These are phyloP conservation scores for Myiozetetes cayanensis DNA, from an alignment of 2,113 vertebrate genomes.

Conservation along the genomic window DNA sequence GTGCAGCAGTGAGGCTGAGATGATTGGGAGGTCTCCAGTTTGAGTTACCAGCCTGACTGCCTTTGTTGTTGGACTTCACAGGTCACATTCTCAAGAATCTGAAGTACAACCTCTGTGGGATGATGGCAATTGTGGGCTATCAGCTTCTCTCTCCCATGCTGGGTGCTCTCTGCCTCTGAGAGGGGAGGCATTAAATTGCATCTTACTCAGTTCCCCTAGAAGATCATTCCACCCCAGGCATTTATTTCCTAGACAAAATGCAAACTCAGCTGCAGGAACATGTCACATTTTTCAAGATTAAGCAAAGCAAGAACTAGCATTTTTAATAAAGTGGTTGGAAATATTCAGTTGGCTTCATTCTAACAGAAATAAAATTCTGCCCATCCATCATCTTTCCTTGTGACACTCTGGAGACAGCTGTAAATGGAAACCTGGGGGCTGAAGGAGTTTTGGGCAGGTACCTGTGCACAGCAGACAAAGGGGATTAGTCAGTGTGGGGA, in stretches of 20 bases:
- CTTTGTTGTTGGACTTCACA: neutral
- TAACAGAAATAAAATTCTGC: slow-evolving; percentile 30
- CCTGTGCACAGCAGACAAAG: neutral
- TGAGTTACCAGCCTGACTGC: neutral
- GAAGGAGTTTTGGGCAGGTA: neutral
- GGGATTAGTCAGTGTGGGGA: neutral
- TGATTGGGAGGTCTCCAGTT: neutral
- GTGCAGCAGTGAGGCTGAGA: neutral
- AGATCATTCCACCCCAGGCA: neutral
- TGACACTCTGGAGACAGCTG: neutral
- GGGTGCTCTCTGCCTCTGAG: neutral
- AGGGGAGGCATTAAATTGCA: neutral
- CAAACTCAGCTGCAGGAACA: slow-evolving; percentile 35
- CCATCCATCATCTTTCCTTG: slow-evolving; percentile 37
- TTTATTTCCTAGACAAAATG: neutral
- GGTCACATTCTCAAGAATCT: neutral
- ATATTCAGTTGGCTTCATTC: neutral
- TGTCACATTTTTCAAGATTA: slow-evolving; percentile 35
- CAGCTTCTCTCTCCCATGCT: neutral
- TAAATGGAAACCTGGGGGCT: neutral
- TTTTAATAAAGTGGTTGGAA: slow-evolving; percentile 50
- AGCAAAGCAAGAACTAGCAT: neutral
- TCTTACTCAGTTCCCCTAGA: neutral
- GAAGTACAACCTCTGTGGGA: neutral
- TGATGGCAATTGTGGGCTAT: neutral